A percentile compares a stretch with the other conserved stretches of the same genome.
These are phyloP conservation scores for Lampropteryx suffumata DNA, from an alignment of 2,888 invertebrate species.

Conservation along the genomic window DNA sequence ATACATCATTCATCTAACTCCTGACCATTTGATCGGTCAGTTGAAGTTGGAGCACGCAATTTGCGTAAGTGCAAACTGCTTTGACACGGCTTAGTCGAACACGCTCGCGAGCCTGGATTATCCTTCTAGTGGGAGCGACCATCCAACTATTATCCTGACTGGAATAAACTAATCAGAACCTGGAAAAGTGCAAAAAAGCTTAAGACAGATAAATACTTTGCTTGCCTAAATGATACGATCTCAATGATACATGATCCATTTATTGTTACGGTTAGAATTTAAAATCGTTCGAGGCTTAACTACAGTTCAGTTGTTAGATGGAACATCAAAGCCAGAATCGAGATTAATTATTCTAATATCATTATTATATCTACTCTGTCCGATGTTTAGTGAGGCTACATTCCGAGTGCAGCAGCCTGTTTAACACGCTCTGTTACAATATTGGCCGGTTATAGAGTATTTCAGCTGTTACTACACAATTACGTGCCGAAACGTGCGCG, in stretches of 20 bases:
- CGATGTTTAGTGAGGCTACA: background rate
- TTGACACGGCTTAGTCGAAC: background rate
- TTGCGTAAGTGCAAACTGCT: slow-evolving; percentile 3
- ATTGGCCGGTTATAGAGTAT: slow-evolving; percentile 2
- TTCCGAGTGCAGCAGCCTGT: background rate
- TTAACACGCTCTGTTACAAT: background rate
- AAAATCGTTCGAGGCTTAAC: no score
- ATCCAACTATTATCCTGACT: no score
- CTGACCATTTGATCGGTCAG: slow-evolving; percentile 3
- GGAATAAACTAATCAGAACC: no score
- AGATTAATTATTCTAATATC: no score
- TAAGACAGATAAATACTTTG: no score
- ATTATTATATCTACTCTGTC: no score
- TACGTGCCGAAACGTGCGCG: slow-evolving; percentile 12
- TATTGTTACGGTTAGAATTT: no score
- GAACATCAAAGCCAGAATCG: no score
- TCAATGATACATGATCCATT: no score
- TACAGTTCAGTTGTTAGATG: no score
- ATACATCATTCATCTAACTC: background rate
- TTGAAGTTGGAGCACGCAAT: background rate
- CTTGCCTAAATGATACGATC: no score
- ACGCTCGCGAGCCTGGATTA: slow-evolving; percentile 1
- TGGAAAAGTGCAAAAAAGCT: no score
- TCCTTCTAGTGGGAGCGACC: background rate
- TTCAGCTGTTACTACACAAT: slow-evolving; percentile 7